Evolutionary conservation across 1,140 invertebrate species (phyloP), one percentile per base, ranked within the genome.

Genomic region (Bombus waltoni): DNA sequence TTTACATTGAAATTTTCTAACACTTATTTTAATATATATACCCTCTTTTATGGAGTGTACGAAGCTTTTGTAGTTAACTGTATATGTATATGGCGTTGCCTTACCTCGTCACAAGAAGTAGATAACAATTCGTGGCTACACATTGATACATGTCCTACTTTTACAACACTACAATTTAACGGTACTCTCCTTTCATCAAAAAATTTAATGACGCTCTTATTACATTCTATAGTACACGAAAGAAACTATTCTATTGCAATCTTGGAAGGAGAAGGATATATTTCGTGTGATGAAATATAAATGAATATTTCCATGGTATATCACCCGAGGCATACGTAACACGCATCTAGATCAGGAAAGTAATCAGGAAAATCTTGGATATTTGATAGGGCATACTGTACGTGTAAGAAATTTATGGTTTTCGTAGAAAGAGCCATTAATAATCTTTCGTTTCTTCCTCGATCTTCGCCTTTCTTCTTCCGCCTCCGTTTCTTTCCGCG

Each of bases 371-470:
- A 78, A 89, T 83, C 80, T 68, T 82, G 70, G 65, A 79, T 76
- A 77, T 73, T 70, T 89, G 68, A 86, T 57, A 73, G 62, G 47
- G 42, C 68, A 35, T 77, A 80, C 82, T 76, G 75, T 53, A 75
- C 62, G 77, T 70, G 79, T 57, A 81, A 62, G 75, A 88, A 86
- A 90, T 89, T 89, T 89, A 87, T 87, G 85, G 81, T 84, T 89
- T 78, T 83, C 75, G 62, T 65, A 65, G 81, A 53, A 77, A 73
- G 47, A 57, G 74, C 78, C 89, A 89, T 90, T 90, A 90, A 89
- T 89, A 90, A 90, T 84, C 88, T 53, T 62, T 44, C 85, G 65
- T 87, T 88, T 72, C 57, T 75, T 44, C 80, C 76, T 76, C 40
- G 57, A 47, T 70, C 44, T 42, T 70, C 73, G 35, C 62, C 71